These are phyloP conservation scores for Syritta pipiens DNA, from an alignment of 2,888 invertebrate species.

Conservation along the genomic window DNA sequence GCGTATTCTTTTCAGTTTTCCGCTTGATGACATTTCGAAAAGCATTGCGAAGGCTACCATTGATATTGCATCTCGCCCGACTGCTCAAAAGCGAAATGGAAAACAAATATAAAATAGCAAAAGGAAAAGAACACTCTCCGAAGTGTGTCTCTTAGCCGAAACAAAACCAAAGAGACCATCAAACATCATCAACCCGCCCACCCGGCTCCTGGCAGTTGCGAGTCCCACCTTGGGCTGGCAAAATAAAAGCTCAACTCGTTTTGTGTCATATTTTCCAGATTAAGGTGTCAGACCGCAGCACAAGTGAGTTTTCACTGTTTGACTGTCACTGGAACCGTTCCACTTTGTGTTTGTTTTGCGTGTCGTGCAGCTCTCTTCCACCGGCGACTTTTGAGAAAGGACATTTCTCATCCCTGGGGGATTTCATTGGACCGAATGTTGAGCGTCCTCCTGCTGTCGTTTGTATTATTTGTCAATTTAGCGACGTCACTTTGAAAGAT, in stretches of 20 bases:
- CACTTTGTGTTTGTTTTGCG: constrained; percentile 39
- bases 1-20: constrained; percentile 17
- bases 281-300: constrained; percentile 68
- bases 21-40: constrained; percentile 13
- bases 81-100: background rate
- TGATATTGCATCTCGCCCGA: constrained; percentile 53
- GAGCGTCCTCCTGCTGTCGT: constrained; percentile 5
- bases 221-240: constrained; percentile 41
- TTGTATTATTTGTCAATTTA: constrained; percentile 21
- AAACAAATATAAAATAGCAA: constrained; percentile 12
- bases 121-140: constrained; percentile 21
- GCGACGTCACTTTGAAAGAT: constrained; percentile 30
- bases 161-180: constrained; percentile 44
- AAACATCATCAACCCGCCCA: no score
- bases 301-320: constrained; percentile 43
- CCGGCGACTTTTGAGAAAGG: constrained; percentile 25
- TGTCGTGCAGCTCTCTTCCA: constrained; percentile 37
- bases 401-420: constrained; percentile 17
- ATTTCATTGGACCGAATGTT: background rate
- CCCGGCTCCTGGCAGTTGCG: no score
- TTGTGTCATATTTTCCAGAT: constrained; percentile 70
- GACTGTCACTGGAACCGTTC: constrained; percentile 41
- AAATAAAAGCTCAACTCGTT: constrained; percentile 62
- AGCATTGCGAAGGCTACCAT: constrained; percentile 40
- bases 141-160: constrained; percentile 49